Conservation (phyloP, 2,888 invertebrate species). For the Germaria angustata region DNA sequence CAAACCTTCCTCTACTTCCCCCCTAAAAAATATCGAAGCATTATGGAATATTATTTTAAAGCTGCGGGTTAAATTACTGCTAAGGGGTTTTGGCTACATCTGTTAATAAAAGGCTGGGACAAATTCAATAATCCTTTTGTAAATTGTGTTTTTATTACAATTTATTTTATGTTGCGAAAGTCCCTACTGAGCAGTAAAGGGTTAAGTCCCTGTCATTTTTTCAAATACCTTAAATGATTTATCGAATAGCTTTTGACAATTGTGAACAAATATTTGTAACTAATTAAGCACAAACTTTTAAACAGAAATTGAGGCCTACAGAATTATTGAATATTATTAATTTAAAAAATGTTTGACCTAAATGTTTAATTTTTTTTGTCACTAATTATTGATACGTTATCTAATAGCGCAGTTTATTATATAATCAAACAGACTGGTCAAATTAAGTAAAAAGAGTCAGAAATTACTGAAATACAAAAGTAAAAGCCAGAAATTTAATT, state of each 20-base stretch:
- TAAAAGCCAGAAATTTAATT: neutral
- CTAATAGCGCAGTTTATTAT: neutral
- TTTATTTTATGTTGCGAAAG: too few species aligned
- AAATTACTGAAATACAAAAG: neutral
- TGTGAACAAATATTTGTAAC: too few species aligned
- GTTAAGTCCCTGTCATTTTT: neutral
- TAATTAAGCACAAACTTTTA: neutral
- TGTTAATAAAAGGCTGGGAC: too few species aligned
- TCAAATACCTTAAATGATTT: neutral
- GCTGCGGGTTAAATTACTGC: too few species aligned
- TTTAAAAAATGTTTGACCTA: neutral
- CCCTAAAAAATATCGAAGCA: too few species aligned
- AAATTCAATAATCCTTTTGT: too few species aligned
- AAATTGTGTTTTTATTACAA: too few species aligned
- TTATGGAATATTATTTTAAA: too few species aligned
- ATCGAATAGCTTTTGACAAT: too few species aligned
- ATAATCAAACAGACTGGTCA: neutral
- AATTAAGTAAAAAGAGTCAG: neutral
- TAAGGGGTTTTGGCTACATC: too few species aligned
- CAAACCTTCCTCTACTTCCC: too few species aligned
- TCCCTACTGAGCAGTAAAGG: neutral
- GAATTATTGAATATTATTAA: neutral
- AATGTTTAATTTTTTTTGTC: slow-evolving; percentile 5
- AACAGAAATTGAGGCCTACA: neutral
- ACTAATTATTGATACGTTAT: slow-evolving; percentile 4